Evolutionary conservation across 2,888 invertebrate genomes (phyloP).

Genomic region (Sturmia bella): DNA sequence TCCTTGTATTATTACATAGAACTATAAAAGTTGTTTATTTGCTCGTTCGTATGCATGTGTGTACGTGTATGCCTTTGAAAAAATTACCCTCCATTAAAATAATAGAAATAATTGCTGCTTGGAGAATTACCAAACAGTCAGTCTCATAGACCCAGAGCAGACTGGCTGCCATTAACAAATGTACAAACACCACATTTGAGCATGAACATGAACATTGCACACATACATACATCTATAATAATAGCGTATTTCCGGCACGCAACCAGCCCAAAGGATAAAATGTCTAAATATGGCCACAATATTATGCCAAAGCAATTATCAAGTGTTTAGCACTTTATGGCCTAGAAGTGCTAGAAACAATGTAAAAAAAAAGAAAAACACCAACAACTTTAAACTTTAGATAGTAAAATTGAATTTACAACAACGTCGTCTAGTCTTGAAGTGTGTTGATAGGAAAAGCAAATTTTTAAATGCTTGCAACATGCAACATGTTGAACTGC

Average conservation of each 20-base stretch:
- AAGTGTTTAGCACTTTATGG: conserved; percentile 67
- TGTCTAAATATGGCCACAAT: conserved; percentile 70
- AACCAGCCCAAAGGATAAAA: conserved; percentile 56
- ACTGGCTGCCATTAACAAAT: conserved; percentile 37
- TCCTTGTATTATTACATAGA: not conserved
- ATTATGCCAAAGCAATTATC: conserved; percentile 70
- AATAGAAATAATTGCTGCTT: conserved; percentile 60
- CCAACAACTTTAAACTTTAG: conserved; percentile 62
- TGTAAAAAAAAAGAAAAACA: conserved; percentile 15
- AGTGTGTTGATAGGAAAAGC: conserved; percentile 13
- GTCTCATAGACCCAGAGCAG: conserved; percentile 31
- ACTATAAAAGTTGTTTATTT: not conserved
- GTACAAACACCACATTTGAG: conserved; percentile 27
- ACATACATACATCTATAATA: too few relatives aligned
- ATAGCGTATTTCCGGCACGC: conserved; percentile 57
- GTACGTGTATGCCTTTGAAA: not conserved
- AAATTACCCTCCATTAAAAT: conserved; percentile 50
- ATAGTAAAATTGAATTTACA: conserved; percentile 78
- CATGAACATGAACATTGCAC: not conserved
- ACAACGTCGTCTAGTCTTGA: conserved; percentile 51
- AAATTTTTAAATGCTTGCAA: conserved; percentile 21
- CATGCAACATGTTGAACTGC: conserved; percentile 55
- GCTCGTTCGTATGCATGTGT: not conserved
- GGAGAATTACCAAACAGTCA: conserved; percentile 44
- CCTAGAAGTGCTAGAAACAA: conserved; percentile 47